Base-by-base conservation (phyloP, 1,140 invertebrate species). In the Pissodes strobi region DNA sequence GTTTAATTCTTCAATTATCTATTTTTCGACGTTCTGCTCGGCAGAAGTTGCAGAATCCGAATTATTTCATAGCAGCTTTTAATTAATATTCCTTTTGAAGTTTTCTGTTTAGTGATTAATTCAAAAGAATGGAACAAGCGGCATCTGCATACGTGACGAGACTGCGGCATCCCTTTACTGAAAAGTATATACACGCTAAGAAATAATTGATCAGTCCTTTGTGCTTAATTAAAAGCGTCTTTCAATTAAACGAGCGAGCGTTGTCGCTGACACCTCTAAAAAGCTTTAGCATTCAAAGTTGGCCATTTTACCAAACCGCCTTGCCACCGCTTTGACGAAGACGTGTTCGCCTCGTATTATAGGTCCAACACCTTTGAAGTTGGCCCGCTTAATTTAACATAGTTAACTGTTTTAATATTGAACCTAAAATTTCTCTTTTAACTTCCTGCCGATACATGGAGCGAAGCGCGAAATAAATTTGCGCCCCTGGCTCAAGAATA, bases 331-430 rank as follows among this genome's bases (percentile, higher is more conserved):
- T 65, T 68, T 65, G 68, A 67, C 45, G 45, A 59, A 53, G 65
- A 64, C 56, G 64, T 65, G 69, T 56, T 53, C 66, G 25, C 38
- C 37, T 57, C 48, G 53, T 30, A 41, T 56, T 59, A 59, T 59
- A n/a, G 39, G 56, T 53, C 25, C 59, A 61, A 59, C 67, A 69
- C 64, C 67, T 72, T 72, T 72, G 71, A 72, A 70, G 71, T 72
- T 64, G 61, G 60, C 46, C 46, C 57, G 69, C 66, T 71, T 70
- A 72, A 71, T 72, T 72, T 72, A 72, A 72, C 64, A 56, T 46
- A 37, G 56, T 59, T 59, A 70, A 69, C 64, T 22, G 67, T 72
- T 72, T 69, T 70, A 69, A 69, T 70, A 72, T 69, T 61, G 67
- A 45, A 49, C 55, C 51, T 21, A 53, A 68, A 66, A 57, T 71